Percentiles rank a stretch among this genome's conserved stretches.
phyloP scores from a whole-genome alignment of 2,797 vertebrate genomes.

The Cossypha caffra region DNA sequence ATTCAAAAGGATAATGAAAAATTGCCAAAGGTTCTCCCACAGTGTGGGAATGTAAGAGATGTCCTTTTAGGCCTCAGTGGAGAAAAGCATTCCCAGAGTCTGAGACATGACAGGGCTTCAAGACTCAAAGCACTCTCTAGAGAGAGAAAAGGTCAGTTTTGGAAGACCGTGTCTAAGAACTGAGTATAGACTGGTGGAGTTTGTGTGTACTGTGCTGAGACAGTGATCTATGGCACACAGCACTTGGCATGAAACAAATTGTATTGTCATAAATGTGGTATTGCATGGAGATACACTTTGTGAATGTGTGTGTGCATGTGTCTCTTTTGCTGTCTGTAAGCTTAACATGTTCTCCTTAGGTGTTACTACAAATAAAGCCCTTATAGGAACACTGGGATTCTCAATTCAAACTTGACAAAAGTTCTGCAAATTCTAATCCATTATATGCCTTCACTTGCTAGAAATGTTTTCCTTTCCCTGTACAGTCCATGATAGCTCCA shows the following conservation, averaged over 20 bases:
- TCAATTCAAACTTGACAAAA: not conserved
- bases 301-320: not conserved
- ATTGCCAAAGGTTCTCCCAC: not conserved
- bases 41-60: not conserved
- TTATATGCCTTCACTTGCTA: not conserved
- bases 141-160: not conserved
- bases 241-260: not conserved
- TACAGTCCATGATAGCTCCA: not conserved
- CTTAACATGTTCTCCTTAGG: not conserved
- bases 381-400: not conserved
- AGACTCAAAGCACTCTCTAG: not conserved
- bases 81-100: not conserved
- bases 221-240: not conserved
- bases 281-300: not conserved
- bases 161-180: not conserved
- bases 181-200: not conserved
- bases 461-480: not conserved
- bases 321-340: not conserved
- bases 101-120: not conserved
- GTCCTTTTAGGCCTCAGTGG: not conserved
- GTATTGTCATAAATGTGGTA: not conserved
- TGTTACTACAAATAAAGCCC: not conserved
- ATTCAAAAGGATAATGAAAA: not conserved
- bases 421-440: not conserved
- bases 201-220: not conserved